Evolutionary conservation across 2,888 invertebrate genomes (phyloP), one percentile per base, ranked within the genome.

Genomic region (Thelaira solivaga): DNA sequence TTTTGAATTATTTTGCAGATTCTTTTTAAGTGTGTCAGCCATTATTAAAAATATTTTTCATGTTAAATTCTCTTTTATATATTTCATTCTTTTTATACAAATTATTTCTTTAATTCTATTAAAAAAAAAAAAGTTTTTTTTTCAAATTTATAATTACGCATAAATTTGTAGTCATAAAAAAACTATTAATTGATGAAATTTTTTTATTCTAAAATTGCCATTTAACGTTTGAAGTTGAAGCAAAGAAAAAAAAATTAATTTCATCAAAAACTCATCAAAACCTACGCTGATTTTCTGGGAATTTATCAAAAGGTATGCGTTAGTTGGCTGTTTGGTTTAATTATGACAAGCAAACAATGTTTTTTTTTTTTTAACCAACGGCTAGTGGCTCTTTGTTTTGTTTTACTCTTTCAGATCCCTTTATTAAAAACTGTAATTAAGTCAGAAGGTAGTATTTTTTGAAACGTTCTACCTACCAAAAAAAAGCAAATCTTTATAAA

Each of bases 351-450:
- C 20, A 3, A 67, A 49, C 29, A 29, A 65, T 59, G 43, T 65
- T 68, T 26, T n/a, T n/a, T n/a, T n/a, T n/a, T n/a, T n/a, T 68
- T 59, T 57, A 41, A 26, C 20, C n/a, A 69, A 71, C 43, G 43
- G 20, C 75, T 68, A 62, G 16, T 62, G 69, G 43, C 22, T 75
- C 26, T 45, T 29, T 16, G 26, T 34, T 53, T 13, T 20, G 16
- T 0, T 31, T 61, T 20, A 34, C 41, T 4, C 24, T 57, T 39
- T 10, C 1, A 5, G 13, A 39, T 39, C 4, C n/a, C 31, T 39
- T 64, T 62, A 39, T 36, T 61, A 49, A 8, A 49, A 57, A 57
- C 64, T 59, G 29, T 47, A 73, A 73, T 77, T 68, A 73, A 64
- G 51, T 65, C 34, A 69, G 69, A 74, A 45, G 59, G 59, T 74